Evolutionary conservation across 1,140 invertebrate genomes (phyloP).

Genomic region (Listronotus bonariensis): DNA sequence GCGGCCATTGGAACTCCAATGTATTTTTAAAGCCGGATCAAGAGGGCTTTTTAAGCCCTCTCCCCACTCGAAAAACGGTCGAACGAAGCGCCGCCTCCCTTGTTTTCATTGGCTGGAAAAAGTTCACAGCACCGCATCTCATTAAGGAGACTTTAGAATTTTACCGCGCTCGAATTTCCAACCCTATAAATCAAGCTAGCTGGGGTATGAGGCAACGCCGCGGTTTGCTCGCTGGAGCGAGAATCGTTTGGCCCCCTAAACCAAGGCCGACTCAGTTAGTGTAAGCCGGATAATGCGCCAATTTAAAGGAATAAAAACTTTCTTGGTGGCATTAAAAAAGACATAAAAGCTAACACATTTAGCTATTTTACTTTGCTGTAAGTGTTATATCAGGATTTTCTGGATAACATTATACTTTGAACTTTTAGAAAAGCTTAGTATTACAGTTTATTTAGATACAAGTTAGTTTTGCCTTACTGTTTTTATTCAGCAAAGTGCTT

Average conservation of each 20-base stretch:
- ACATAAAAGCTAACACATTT: neutral
- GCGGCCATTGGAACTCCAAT: conserved; percentile 54
- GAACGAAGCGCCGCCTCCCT: conserved; percentile 36
- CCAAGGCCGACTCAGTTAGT: conserved; percentile 32
- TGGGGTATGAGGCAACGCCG: conserved; percentile 34
- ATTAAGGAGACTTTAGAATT: conserved; percentile 55
- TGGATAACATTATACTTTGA: too few relatives aligned
- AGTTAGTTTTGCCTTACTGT: too few relatives aligned
- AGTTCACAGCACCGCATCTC: conserved; percentile 53
- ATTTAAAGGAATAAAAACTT: conserved; percentile 31
- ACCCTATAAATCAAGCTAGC: conserved; percentile 52
- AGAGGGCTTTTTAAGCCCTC: conserved; percentile 47
- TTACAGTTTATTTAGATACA: too few relatives aligned
- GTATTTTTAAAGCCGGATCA: conserved; percentile 55
- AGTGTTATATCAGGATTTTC: neutral
- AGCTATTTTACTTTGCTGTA: neutral
- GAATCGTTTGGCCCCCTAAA: conserved; percentile 24
- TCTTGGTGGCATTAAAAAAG: conserved; percentile 17
- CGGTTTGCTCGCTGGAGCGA: conserved; percentile 25
- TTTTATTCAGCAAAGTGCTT: too few relatives aligned
- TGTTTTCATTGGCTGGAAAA: conserved; percentile 53
- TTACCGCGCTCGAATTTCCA: conserved; percentile 50
- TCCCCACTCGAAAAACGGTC: conserved; percentile 50
- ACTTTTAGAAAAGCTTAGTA: too few relatives aligned
- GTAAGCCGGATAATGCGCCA: conserved; percentile 32